Percentiles rank a stretch among this genome's conserved stretches.
phyloP scores from a whole-genome alignment of 2,888 invertebrate species.

The Lasius platythorax region DNA sequence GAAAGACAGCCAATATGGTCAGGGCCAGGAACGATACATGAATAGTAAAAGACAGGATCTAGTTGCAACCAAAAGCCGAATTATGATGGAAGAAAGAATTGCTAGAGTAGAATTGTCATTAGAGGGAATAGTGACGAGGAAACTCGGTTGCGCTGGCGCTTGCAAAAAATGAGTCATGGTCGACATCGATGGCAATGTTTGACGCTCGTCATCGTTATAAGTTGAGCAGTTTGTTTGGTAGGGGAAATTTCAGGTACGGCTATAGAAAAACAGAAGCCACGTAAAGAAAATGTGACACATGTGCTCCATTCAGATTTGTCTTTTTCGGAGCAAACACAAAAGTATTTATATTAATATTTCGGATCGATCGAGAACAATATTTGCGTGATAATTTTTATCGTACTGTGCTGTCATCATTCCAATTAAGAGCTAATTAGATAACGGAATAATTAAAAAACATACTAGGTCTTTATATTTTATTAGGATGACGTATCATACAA shows the following conservation, averaged over 20 bases:
- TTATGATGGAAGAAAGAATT: not conserved
- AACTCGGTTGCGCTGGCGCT: constrained; percentile 38
- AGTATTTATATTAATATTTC: not conserved
- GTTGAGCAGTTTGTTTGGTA: constrained; percentile 62
- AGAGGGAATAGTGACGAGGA: constrained; percentile 7
- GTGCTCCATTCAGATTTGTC: not conserved
- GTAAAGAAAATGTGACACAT: not conserved
- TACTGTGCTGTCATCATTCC: not conserved
- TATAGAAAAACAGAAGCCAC: not conserved
- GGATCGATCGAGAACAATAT: not conserved
- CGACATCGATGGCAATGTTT: constrained; percentile 44
- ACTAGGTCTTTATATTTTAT: not conserved
- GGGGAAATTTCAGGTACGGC: constrained; percentile 69
- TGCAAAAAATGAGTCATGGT: constrained; percentile 72
- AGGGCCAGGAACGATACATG: not conserved
- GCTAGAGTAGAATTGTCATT: not conserved
- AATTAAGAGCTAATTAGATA: not conserved
- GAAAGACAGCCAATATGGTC: not conserved
- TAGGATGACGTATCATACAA: not conserved
- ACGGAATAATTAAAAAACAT: not conserved
- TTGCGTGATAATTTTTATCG: not conserved
- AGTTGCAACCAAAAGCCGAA: not conserved
- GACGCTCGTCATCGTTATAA: constrained; percentile 62
- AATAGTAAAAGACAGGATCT: not conserved
- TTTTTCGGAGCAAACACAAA: not conserved